Percentiles rank a stretch among this genome's conserved stretches.
phyloP scores from a whole-genome alignment of 2,113 vertebrate species.

The Brachyhypopomus occidentalis region DNA sequence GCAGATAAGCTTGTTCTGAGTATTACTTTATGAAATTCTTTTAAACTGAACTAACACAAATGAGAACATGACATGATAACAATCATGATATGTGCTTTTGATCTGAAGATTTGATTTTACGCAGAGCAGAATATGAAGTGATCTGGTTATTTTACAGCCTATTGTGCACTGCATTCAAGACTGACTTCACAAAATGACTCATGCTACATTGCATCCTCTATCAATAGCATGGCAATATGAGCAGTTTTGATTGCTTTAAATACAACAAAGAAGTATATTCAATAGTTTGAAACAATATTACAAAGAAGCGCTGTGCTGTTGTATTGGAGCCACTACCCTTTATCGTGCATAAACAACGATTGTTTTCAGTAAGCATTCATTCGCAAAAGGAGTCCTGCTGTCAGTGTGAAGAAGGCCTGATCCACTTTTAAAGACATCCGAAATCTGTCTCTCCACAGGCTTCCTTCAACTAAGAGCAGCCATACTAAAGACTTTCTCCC shows the following conservation, averaged over 20 bases:
- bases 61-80: neutral
- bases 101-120: neutral
- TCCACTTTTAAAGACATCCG: slow-evolving; percentile 11
- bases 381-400: slow-evolving; percentile 2
- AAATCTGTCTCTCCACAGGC: neutral
- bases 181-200: too few relatives aligned
- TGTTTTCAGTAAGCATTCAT: neutral
- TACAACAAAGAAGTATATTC: too few relatives aligned
- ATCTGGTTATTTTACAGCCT: neutral
- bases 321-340: neutral
- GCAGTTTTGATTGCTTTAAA: too few relatives aligned
- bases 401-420: neutral
- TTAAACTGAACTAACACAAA: neutral
- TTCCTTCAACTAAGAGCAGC: neutral
- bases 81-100: neutral
- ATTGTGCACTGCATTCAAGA: neutral
- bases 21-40: neutral
- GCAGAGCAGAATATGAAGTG: neutral
- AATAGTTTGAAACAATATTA: neutral
- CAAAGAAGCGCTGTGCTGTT: neutral
- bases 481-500: slow-evolving; percentile 10
- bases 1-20: neutral
- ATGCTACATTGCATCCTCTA: too few relatives aligned
- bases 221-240: too few relatives aligned
- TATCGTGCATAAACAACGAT: neutral